Conservation (phyloP, 2,113 vertebrate species). For the Halcyon malimbica region DNA sequence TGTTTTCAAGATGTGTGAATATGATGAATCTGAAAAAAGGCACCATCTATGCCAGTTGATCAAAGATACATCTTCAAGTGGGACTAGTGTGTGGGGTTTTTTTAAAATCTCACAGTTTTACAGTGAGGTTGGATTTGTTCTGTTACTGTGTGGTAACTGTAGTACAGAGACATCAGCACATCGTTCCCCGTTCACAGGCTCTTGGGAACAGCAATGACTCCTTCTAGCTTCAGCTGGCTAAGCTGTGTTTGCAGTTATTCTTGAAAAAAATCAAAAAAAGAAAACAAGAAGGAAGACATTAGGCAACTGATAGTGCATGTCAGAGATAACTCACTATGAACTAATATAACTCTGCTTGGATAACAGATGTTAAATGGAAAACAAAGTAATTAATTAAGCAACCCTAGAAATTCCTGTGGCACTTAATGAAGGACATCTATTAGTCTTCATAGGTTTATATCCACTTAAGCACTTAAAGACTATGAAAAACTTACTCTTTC, state of each 20-base stretch:
- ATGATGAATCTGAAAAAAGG: background rate
- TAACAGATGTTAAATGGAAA: background rate
- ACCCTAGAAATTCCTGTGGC: background rate
- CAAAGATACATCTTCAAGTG: background rate
- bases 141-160: background rate
- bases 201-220: background rate
- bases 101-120: background rate
- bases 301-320: background rate
- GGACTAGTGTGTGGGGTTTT: background rate
- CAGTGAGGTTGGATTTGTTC: background rate
- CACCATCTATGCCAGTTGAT: background rate
- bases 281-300: background rate
- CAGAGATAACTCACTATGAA: background rate
- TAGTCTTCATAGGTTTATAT: background rate
- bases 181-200: background rate
- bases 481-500: background rate
- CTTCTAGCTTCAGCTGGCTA: background rate
- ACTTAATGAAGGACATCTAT: background rate
- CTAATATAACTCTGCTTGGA: background rate
- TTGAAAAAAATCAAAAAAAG: background rate
- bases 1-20: background rate
- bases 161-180: background rate
- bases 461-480: background rate
- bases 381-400: background rate
- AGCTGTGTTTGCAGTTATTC: background rate